Base-by-base conservation (phyloP, 2,888 invertebrate species). In the Acanthosepion pharaonis region DNA sequence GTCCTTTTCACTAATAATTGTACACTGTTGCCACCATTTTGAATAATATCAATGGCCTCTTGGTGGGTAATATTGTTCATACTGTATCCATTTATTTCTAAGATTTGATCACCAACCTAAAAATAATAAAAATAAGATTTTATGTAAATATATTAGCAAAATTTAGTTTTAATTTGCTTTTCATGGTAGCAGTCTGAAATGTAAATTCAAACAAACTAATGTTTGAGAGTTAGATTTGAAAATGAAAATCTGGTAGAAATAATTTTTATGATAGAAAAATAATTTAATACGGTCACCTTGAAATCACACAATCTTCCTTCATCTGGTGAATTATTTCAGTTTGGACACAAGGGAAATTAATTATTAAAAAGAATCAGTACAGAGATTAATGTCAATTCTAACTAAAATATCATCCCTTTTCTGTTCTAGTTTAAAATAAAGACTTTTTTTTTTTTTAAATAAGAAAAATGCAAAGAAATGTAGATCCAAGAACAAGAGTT, bases 51-150 rank as follows among this genome's bases (percentile, higher is more conserved):
- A 96, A 98, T 98, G 48, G 98, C 98, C 96, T 98, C 98, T 42
- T 98, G 98, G 97, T 98, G 98, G n/a, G 98, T 98, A 98, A 98
- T 98, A 96, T 98, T 98, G 96, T 98, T 98, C 51, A 98, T 98
- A 96, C 98, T 98, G 95, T 98, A 98, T 49, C 98, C 98, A 97
- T 98, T 98, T 95, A 98, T 98, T 97, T 98, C 98, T 95, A 98
- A 98, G 95, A 98, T 98, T 97, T 98, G 98, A 97, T 98, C 98
- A 0, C 98, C 98, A 95, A 98, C 98, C 98, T 98, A 96, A 49
- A 97, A 95, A 23, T 51, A 42, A n/a, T 51, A 53, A 53, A 23
- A 94, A 33, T 55, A 94, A 78, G 78, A 25, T 5, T 25, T 28
- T 25, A 78, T n/a, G 25, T 8, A 64, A 64, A 28, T n/a, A 28